A percentile compares a stretch with the other conserved stretches of the same genome.
Conservation (phyloP, 2,113 vertebrate genomes). For the Poeciliopsis retropinna region DNA sequence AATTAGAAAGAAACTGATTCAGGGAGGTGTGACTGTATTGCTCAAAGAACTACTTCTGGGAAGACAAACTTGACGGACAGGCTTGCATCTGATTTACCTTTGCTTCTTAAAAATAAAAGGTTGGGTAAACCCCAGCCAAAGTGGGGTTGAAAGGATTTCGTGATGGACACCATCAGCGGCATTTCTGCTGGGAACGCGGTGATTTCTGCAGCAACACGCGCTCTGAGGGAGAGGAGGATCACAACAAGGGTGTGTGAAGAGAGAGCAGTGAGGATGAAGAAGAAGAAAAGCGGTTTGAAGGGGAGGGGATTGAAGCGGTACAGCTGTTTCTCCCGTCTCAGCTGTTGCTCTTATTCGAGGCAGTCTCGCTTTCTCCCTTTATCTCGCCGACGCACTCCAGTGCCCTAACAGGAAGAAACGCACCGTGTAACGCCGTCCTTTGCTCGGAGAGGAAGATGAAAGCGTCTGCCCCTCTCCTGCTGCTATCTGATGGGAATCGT, state of each 20-base stretch:
- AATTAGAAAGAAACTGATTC: neutral
- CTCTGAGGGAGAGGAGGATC: constrained; percentile 48
- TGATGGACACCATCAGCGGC: constrained; percentile 18
- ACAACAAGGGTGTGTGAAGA: constrained; percentile 54
- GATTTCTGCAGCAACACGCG: constrained; percentile 34
- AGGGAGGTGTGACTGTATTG: neutral
- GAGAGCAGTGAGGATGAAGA: constrained; percentile 5
- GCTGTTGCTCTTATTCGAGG: constrained; percentile 73
- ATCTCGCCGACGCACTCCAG: neutral
- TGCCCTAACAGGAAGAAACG: constrained; percentile 27
- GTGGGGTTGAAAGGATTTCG: constrained; percentile 13
- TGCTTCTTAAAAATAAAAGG: neutral
- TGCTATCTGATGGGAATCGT: constrained; percentile 54
- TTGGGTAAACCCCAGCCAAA: constrained; percentile 19
- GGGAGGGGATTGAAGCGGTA: constrained; percentile 61
- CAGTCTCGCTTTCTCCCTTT: constrained; percentile 26
- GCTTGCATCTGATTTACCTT: constrained; percentile 8
- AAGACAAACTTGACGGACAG: constrained; percentile 2
- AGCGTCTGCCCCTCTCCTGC: constrained; percentile 51
- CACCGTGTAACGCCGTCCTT: constrained; percentile 65
- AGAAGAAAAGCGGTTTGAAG: neutral
- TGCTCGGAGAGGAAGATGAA: constrained; percentile 51
- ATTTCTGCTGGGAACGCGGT: constrained; percentile 12
- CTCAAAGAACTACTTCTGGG: neutral
- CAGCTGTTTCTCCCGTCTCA: constrained; percentile 79